Base-by-base conservation (phyloP, 2,113 vertebrate genomes). In the Eretmochelys imbricata region DNA sequence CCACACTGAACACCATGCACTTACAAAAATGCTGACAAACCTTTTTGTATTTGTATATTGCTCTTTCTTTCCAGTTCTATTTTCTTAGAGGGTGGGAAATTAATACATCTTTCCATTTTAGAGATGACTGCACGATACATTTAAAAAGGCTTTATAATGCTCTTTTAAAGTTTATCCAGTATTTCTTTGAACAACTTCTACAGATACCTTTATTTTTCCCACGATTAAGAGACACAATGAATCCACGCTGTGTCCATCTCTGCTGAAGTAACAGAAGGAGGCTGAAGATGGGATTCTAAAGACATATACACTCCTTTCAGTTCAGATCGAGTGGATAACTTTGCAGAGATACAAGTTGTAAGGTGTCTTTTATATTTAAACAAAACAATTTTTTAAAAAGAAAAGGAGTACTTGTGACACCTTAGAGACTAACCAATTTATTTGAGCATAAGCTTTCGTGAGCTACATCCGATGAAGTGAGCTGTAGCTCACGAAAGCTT, bases 251-350 rank as follows among this genome's bases (percentile, higher is more conserved):
- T 25, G 27, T 7, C 5, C 42, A 78, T 3, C 24, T 14, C 25
- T 25, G 6, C 38, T 20, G 54, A 29, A 92, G 50, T 54, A 84
- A n/a, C 4, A 50, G 9, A 4, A 72, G 65, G 19, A 25, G 48
- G 88, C 9, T 3, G 53, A 90, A 90, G 17, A 38, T 90, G 82
- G 79, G 83, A 91, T 35, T 65, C 42, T 57, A 78, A 81, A 93
- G 25, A 19, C 5, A 85, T 93, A 24, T 6, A 65, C 46, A 84
- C 82, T 11, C 84, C 92, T 88, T 93, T 38, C 6, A n/a, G 59
- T 87, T 93, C 69, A 93, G 57, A 16, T 90, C 53, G 72, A 29
- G 19, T 1, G 4, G 8, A 53, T 14, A 84, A 10, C 65, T 80
- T 88, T 13, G 55, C 54, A 53, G 75, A 95, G 75, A 48, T 25